These are phyloP conservation scores for Psittacara wagleri DNA, from an alignment of 2,113 vertebrate genomes.

Conservation along the genomic window DNA sequence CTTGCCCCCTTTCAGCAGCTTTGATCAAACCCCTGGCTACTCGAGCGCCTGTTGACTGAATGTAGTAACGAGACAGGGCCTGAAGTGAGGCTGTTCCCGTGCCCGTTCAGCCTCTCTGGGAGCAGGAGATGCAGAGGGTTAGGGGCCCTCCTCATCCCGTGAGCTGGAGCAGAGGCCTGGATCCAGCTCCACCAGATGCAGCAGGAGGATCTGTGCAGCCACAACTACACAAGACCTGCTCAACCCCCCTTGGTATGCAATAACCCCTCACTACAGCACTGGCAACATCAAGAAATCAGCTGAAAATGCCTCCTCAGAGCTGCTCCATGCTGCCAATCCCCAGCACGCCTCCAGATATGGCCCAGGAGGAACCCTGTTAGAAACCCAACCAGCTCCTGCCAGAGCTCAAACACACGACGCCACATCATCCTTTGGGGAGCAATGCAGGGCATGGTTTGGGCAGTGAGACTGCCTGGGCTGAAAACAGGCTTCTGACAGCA, in stretches of 20 bases:
- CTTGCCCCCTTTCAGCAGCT: conserved; percentile 47
- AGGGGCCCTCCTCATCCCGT: neutral
- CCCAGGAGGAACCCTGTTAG: neutral
- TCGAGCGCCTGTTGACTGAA: conserved; percentile 64
- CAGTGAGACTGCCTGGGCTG: neutral
- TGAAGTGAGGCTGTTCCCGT: conserved; percentile 40
- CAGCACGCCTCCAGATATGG: neutral
- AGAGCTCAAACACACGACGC: rapidly evolving
- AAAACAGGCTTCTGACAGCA: neutral
- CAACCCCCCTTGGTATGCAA: neutral
- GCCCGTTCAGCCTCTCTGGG: neutral
- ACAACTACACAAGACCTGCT: neutral
- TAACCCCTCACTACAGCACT: rapidly evolving
- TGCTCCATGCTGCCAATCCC: too few species aligned
- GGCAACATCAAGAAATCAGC: neutral
- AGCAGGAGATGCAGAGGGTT: neutral
- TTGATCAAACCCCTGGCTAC: conserved; percentile 60
- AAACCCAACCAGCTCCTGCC: neutral
- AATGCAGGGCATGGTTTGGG: neutral
- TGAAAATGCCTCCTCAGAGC: rapidly evolving
- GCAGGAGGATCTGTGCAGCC: neutral
- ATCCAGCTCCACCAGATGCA: neutral
- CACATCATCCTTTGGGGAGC: rapidly evolving
- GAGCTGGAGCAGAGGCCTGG: neutral
- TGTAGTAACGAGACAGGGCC: conserved; percentile 51